These are phyloP conservation scores for Rallus limicola DNA, from an alignment of 2,113 vertebrate species.

Conservation along the genomic window DNA sequence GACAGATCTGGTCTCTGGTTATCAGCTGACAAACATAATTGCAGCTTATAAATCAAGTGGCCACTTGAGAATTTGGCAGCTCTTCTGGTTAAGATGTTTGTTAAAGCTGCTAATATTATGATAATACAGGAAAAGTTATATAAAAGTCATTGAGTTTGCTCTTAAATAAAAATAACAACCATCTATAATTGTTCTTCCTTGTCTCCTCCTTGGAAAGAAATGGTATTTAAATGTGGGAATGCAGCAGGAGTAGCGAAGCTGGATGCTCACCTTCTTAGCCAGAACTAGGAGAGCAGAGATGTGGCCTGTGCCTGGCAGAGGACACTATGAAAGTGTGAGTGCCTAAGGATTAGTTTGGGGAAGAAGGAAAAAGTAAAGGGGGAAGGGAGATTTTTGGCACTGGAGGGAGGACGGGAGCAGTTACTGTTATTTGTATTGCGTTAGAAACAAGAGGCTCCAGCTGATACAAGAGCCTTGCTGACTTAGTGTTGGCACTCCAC, in stretches of 20 bases:
- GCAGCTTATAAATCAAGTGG: slow-evolving; percentile 17
- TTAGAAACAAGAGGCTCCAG: neutral
- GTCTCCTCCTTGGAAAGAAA: neutral
- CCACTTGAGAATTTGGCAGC: slow-evolving; percentile 35
- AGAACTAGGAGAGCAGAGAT: neutral
- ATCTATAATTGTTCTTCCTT: neutral
- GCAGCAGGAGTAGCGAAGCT: neutral
- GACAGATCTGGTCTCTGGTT: slow-evolving; percentile 20
- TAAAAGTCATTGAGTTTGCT: neutral
- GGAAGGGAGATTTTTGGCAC: neutral
- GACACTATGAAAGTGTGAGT: neutral
- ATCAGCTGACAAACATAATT: slow-evolving; percentile 52
- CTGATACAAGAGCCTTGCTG: neutral
- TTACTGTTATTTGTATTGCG: neutral
- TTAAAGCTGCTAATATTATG: neutral
- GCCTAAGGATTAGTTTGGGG: neutral
- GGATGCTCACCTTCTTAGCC: neutral
- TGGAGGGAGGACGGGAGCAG: neutral
- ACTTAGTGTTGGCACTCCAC: neutral
- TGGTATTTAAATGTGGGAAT: neutral
- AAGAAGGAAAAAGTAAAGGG: neutral
- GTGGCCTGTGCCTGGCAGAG: neutral
- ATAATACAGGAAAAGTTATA: neutral
- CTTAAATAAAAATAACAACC: neutral
- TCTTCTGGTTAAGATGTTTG: neutral